Evolutionary conservation across 2,797 vertebrate genomes (phyloP).

Genomic region (Scolopax bukidnonensis): DNA sequence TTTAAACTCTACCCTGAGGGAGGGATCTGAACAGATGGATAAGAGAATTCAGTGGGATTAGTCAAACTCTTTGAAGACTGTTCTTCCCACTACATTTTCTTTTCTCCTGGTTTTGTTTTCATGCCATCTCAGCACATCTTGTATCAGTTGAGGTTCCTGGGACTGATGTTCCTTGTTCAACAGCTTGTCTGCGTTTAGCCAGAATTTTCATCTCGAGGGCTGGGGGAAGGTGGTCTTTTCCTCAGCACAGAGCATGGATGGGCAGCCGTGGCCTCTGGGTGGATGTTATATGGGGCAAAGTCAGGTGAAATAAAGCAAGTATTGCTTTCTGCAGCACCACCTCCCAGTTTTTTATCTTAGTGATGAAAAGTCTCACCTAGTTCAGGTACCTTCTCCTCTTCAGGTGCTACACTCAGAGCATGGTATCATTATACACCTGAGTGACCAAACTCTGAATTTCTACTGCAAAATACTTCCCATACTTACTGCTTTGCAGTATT

Average conservation of each 20-base stretch:
- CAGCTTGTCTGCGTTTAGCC: not conserved
- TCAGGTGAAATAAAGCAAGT: not conserved
- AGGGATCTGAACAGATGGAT: conserved; percentile 53
- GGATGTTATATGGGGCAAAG: accelerated
- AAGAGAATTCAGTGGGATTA: conserved; percentile 53
- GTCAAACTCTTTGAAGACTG: conserved; percentile 35
- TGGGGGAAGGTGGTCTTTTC: not conserved
- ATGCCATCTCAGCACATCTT: conserved; percentile 27
- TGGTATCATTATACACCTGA: accelerated
- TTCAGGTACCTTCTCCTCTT: not conserved
- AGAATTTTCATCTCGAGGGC: not conserved
- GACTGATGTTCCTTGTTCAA: not conserved
- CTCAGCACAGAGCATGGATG: not conserved
- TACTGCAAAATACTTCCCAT: not conserved
- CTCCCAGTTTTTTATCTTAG: not conserved
- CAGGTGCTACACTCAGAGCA: accelerated
- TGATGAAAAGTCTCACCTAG: not conserved
- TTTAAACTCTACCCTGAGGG: conserved; percentile 44
- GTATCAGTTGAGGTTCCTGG: not conserved
- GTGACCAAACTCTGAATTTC: not conserved
- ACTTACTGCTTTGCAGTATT: not conserved
- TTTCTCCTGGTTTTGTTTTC: not conserved
- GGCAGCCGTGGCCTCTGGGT: not conserved
- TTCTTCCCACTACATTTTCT: conserved; percentile 9
- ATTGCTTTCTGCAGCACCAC: not conserved